Base-by-base conservation (phyloP, 2,888 invertebrate species). In the Blera fallax region DNA sequence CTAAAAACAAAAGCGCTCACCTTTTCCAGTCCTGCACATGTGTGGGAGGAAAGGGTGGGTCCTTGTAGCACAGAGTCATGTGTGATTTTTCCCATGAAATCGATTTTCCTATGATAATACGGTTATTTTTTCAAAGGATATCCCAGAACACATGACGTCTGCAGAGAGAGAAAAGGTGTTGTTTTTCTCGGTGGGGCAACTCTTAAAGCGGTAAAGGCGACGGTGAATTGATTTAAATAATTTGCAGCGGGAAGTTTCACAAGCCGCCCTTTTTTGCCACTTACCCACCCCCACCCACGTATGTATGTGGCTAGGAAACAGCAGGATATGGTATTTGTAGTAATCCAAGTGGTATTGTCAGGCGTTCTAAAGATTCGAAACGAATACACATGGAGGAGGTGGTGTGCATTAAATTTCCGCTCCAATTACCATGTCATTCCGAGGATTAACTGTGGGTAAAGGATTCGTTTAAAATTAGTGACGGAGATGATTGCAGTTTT, bases 1-100 rank as follows among this genome's bases (percentile, higher is more conserved):
- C 48, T 64, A 54, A 62, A 84, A 79, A 79, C 74, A 84, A 84
- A 84, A 74, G 79, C n/a, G n/a, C 79, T 79, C 50, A 74, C 73
- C 73, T 67, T 67, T 74, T 62, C 34, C 70, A 43, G 56, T 50
- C 62, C 11, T 18, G 24, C 24, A 14, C 21, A 32, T 34, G 45
- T 10, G 52, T n/a, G 10, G n/a, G 18, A 21, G 54, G 48, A 24
- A 14, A n/a, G 16, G 27, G 24, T 8, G 43, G 16, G 27, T 54
- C 52, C 34, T 65, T 50, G 37, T 29, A 18, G 14, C 24, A 43
- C 27, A 29, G 32, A 70, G 84, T 21, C 84, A 84, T 70, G 74
- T 84, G 84, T 65, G 84, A 80, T 74, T 79, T 79, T 84, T 84
- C 84, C 84, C 84, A 84, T 84, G 50, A 70, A 84, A 84, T 84